A percentile compares a stretch with the other conserved stretches of the same genome.
Conservation (phyloP, 2,113 vertebrate species). For the Vombatus ursinus region DNA sequence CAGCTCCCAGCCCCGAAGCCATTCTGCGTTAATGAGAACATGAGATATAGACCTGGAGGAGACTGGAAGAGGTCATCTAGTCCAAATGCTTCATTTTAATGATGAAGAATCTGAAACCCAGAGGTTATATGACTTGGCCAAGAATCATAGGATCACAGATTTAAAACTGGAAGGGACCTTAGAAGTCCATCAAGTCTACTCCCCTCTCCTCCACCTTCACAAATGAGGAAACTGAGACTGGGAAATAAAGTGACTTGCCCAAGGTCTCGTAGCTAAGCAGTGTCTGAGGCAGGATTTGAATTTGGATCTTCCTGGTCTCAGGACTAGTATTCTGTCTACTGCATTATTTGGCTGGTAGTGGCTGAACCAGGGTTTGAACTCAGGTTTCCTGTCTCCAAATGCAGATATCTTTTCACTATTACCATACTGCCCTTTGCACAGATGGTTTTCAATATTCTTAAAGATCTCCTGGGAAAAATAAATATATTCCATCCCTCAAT, state of each 20-base stretch:
- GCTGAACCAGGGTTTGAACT: neutral
- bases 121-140: neutral
- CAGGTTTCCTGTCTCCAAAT: neutral
- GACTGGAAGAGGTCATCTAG: neutral
- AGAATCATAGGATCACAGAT: neutral
- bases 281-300: neutral
- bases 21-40: neutral
- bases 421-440: neutral
- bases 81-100: neutral
- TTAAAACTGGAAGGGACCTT: neutral
- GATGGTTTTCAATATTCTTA: neutral
- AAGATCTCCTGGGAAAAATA: conserved; percentile 17
- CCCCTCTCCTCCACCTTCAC: neutral
- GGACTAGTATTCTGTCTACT: neutral
- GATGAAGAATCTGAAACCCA: neutral
- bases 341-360: neutral
- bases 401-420: neutral
- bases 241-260: neutral
- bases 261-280: neutral
- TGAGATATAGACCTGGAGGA: neutral
- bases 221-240: neutral
- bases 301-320: neutral
- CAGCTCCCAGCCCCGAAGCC: neutral
- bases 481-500: neutral
- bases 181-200: neutral